Evolutionary conservation across 2,113 vertebrate species (phyloP), one percentile per base, ranked within the genome.

Genomic region (Columba livia): DNA sequence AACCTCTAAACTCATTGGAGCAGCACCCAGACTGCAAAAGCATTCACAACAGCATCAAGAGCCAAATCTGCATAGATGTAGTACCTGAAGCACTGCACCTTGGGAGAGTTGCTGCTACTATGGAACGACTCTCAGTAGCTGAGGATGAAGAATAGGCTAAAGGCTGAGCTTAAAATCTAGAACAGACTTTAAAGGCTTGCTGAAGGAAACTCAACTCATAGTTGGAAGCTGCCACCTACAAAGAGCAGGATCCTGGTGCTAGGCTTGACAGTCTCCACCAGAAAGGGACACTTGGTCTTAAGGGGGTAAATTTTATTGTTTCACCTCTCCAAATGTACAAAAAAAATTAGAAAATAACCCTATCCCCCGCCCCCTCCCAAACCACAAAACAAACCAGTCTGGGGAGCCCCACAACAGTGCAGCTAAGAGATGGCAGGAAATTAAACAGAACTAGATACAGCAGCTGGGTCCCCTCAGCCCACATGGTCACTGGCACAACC

Each of bases 261-360:
- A 6, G 13, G 61, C 47, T 26, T 48, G 8, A 81, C 28, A 56
- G 64, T 8, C 65, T 44, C 24, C 10, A 12, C 4, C 58, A 12
- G 47, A 85, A 53, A 48, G 23, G 13, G 31, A 84, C 32, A 26
- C 11, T 42, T 88, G 44, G 58, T 79, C 82, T 97, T 97, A 97
- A 97, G 96, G 97, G 98, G 97, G 97, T 94, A 44, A 38, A 36
- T 96, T 98, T 98, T 98, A 98, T 98, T 98, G 92, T 94, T 92
- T 97, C 96, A 97, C 97, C 97, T 96, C 91, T 98, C 97, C 98
- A 98, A 98, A 98, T 98, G 98, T 98, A 98, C 98, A 98, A 98
- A 98, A 98, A 97, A 98, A 98, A 98, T 97, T 98, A 98, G 98
- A 98, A 98, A 98, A 98, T 95, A 98, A 97, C 94, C 95, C 91